Evolutionary conservation across 2,888 invertebrate genomes (phyloP).

Genomic region (Barypeithes pellucidus): DNA sequence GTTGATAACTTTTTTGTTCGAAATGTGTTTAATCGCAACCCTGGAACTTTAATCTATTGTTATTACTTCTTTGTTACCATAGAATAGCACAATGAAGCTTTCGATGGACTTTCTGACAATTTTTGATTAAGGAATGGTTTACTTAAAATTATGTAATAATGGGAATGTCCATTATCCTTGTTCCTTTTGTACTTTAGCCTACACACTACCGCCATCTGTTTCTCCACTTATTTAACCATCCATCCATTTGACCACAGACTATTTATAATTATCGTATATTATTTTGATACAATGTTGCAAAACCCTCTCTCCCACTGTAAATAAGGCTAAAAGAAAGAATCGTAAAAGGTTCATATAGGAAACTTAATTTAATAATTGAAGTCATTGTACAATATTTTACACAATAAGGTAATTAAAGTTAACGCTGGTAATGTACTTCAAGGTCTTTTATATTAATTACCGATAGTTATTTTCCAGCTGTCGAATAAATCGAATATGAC

Average conservation of each 20-base stretch:
- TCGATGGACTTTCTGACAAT: too few relatives aligned
- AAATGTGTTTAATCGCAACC: too few relatives aligned
- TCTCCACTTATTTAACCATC: too few relatives aligned
- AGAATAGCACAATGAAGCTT: too few relatives aligned
- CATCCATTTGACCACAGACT: background rate
- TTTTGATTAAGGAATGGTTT: too few relatives aligned
- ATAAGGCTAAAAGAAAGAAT: background rate
- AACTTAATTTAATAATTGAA: background rate
- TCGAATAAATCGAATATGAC: slow-evolving; percentile 25
- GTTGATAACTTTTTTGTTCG: background rate
- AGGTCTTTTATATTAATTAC: slow-evolving; percentile 35
- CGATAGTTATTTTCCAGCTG: slow-evolving; percentile 25
- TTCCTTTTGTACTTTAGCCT: too few relatives aligned
- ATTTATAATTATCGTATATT: background rate
- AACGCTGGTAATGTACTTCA: slow-evolving; percentile 25
- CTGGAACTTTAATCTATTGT: too few relatives aligned
- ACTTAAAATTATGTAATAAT: too few relatives aligned
- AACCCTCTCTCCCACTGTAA: too few relatives aligned
- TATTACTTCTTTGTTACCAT: too few relatives aligned
- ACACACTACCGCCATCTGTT: too few relatives aligned
- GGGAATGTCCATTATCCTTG: too few relatives aligned
- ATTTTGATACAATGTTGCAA: slow-evolving; percentile 11
- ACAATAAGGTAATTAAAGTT: slow-evolving; percentile 8
- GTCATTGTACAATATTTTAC: background rate
- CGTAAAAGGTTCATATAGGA: background rate